These are phyloP conservation scores for Upupa epops DNA, from an alignment of 2,113 vertebrate genomes.

Conservation along the genomic window DNA sequence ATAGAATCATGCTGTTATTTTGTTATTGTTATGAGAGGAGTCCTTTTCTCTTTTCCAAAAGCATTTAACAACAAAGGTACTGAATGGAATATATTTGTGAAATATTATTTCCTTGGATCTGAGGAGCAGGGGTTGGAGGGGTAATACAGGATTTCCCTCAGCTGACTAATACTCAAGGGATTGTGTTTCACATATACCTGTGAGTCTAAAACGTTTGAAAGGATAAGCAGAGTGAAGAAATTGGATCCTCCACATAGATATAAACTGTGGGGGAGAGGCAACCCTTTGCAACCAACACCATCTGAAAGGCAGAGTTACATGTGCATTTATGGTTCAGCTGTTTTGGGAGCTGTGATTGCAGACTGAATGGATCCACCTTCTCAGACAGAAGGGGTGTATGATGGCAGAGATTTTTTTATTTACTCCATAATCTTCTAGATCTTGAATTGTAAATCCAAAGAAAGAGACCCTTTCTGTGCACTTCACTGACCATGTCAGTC, in stretches of 20 bases:
- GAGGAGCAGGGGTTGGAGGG: background rate
- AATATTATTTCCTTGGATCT: background rate
- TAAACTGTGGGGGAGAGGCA: background rate
- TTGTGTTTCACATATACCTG: background rate
- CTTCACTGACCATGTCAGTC: background rate
- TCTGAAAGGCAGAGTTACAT: background rate
- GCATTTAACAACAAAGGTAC: background rate
- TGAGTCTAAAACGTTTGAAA: background rate
- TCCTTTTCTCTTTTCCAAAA: background rate
- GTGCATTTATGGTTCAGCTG: background rate
- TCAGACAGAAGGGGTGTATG: background rate
- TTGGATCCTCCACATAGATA: background rate
- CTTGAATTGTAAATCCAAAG: background rate
- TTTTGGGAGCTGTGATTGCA: background rate
- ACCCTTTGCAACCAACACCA: rapidly evolving
- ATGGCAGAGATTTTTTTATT: background rate
- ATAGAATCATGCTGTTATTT: background rate
- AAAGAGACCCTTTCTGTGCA: background rate
- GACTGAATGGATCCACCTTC: background rate
- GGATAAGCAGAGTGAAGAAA: background rate
- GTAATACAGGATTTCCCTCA: background rate
- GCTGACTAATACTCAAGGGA: background rate
- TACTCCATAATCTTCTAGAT: background rate
- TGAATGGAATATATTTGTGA: background rate
- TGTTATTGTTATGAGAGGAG: background rate